A percentile compares a stretch with the other conserved stretches of the same genome.
phyloP scores from a whole-genome alignment of 2,113 vertebrate genomes.

The Vidua macroura region DNA sequence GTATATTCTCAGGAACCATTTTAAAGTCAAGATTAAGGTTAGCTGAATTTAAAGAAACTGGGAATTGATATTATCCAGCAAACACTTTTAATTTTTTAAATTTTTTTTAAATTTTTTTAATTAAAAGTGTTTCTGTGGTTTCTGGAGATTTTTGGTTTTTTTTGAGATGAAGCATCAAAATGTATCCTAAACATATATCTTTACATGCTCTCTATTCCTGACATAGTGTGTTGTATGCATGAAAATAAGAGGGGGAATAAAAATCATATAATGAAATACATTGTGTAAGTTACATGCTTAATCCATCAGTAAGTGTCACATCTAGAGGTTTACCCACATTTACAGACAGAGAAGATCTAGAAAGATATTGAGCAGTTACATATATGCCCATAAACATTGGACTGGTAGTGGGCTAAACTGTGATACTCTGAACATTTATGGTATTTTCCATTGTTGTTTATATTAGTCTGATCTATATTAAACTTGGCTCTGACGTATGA shows the following conservation, averaged over 20 bases:
- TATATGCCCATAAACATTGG: rapidly evolving
- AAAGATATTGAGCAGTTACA: background rate
- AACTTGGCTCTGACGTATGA: background rate
- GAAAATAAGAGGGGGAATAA: background rate
- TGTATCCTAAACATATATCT: background rate
- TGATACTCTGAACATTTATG: background rate
- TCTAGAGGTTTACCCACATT: background rate
- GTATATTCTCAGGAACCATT: background rate
- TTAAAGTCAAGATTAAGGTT: background rate
- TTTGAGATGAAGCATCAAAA: background rate
- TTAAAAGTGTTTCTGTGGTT: background rate
- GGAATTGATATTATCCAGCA: background rate
- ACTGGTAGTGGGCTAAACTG: background rate
- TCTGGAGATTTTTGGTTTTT: background rate
- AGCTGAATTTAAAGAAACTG: background rate
- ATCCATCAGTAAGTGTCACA: background rate
- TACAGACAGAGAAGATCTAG: background rate
- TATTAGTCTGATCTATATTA: background rate
- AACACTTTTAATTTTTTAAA: background rate
- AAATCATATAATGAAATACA: background rate
- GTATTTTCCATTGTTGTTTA: background rate
- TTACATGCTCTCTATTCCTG: background rate
- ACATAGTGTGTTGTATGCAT: background rate
- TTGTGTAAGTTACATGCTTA: background rate
- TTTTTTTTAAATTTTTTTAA: no score